phyloP scores from a whole-genome alignment of 2,797 vertebrate species.

The Hypotaenidia philippensis region DNA sequence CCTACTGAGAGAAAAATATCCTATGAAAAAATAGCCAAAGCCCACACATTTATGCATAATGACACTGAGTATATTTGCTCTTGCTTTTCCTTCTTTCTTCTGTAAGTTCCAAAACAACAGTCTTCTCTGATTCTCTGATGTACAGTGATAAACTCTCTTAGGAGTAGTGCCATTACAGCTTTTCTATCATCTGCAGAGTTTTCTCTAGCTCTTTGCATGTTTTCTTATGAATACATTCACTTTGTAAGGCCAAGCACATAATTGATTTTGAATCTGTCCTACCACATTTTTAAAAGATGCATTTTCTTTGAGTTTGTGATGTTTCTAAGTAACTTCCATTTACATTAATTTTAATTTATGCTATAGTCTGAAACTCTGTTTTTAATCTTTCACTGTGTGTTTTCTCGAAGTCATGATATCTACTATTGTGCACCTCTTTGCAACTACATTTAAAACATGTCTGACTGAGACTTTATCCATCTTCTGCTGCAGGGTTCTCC shows the following conservation, averaged over 20 bases:
- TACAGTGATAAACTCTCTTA: background rate
- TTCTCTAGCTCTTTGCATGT: background rate
- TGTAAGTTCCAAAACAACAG: background rate
- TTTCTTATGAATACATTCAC: background rate
- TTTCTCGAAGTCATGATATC: background rate
- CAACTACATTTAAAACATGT: background rate
- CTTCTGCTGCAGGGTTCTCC: background rate
- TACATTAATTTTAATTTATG: background rate
- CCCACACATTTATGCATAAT: background rate
- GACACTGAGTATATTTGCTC: background rate
- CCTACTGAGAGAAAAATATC: background rate
- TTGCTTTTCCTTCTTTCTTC: background rate
- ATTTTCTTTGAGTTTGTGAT: background rate
- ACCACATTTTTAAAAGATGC: rapidly evolving
- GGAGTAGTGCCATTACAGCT: background rate
- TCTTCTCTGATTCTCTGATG: rapidly evolving
- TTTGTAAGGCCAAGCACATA: background rate
- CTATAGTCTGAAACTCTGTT: background rate
- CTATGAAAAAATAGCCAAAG: background rate
- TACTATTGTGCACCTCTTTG: background rate
- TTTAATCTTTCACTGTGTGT: background rate
- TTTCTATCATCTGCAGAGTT: background rate
- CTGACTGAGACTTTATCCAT: background rate
- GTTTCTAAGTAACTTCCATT: background rate
- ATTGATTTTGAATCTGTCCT: background rate